Evolutionary conservation across 2,888 invertebrate genomes (phyloP).

Genomic region (Cephus pulcher): DNA sequence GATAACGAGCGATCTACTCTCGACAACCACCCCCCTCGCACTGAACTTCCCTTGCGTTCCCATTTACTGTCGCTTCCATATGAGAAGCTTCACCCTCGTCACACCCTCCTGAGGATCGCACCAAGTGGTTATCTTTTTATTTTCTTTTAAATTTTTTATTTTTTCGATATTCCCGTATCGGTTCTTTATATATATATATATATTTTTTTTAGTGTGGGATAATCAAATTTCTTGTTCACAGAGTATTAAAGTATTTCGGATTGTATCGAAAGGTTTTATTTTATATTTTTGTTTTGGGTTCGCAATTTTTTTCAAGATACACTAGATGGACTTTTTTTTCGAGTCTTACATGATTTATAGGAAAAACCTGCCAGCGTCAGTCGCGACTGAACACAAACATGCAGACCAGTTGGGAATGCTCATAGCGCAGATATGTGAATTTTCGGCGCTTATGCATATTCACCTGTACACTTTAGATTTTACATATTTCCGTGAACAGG

Average conservation of each 20-base stretch:
- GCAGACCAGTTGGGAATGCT: background rate
- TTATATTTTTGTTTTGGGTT: too few relatives aligned
- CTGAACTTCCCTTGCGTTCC: background rate
- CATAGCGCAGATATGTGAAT: background rate
- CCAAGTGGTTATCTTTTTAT: background rate
- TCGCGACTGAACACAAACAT: background rate
- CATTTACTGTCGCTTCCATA: background rate
- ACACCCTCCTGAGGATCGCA: background rate
- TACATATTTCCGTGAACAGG: conserved; percentile 31
- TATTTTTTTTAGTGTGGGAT: background rate
- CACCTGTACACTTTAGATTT: conserved; percentile 39
- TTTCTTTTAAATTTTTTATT: background rate
- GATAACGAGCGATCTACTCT: background rate
- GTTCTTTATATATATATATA: background rate
- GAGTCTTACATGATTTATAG: background rate
- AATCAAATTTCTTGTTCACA: background rate
- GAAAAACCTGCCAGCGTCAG: background rate
- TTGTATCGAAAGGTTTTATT: background rate
- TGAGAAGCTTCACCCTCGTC: background rate
- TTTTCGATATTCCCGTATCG: background rate
- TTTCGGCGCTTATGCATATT: conserved; percentile 43
- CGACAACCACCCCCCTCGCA: background rate
- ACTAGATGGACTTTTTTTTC: background rate
- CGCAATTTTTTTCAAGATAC: background rate
- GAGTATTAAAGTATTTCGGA: background rate